A percentile compares a stretch with the other conserved stretches of the same genome.
These are phyloP conservation scores for Drosophila bocki DNA, from an alignment of 1,140 invertebrate species.

Conservation along the genomic window DNA sequence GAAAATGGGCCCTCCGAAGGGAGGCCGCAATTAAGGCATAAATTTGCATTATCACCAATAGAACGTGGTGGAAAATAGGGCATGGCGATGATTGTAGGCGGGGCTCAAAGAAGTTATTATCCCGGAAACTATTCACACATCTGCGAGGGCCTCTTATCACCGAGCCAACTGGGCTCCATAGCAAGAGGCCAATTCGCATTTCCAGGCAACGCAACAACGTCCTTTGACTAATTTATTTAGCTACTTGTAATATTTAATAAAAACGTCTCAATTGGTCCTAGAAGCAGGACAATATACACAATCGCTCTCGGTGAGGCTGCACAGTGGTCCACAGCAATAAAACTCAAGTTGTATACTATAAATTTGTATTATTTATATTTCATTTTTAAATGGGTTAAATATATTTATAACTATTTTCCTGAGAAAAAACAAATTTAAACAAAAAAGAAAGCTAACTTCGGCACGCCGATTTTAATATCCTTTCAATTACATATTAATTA, in stretches of 20 bases:
- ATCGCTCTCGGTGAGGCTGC: not conserved
- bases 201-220: conserved; percentile 31
- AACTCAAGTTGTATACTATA: not conserved
- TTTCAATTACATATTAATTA: too few species aligned
- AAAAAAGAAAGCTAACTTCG: too few species aligned
- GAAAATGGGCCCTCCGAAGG: conserved; percentile 25
- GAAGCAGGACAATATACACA: conserved; percentile 20
- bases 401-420: not conserved
- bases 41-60: conserved; percentile 65
- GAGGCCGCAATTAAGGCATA: conserved; percentile 71
- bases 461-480: too few species aligned
- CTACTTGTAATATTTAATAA: conserved; percentile 76
- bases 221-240: conserved; percentile 65
- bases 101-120: not conserved
- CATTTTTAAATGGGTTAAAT: not conserved
- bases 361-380: not conserved
- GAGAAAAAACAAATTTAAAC: too few species aligned
- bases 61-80: conserved; percentile 21
- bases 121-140: conserved; percentile 1
- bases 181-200: conserved; percentile 10
- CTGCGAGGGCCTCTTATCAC: not conserved
- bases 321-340: not conserved
- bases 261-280: conserved; percentile 52
- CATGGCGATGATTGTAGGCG: not conserved
- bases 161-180: not conserved